These are phyloP conservation scores for Drosophila littoralis DNA, from an alignment of 1,140 invertebrate genomes.

Conservation along the genomic window DNA sequence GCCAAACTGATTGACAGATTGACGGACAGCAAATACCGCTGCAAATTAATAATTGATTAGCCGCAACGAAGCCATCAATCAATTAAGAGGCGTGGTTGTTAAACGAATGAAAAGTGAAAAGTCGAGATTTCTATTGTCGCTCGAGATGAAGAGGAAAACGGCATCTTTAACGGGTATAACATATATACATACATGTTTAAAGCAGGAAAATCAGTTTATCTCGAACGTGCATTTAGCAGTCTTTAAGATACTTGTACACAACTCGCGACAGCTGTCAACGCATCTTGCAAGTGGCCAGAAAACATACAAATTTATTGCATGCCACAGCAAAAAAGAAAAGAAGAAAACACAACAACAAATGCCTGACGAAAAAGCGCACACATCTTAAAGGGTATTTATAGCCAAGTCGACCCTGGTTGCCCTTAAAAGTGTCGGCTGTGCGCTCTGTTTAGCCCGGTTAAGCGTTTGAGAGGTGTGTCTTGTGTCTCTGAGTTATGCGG, in stretches of 20 bases:
- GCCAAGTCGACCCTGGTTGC: conserved; percentile 70
- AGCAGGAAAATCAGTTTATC: conserved; percentile 49
- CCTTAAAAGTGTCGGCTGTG: conserved; percentile 71
- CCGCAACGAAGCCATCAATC: conserved; percentile 54
- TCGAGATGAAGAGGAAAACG: conserved; percentile 26
- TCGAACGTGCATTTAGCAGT: conserved; percentile 15
- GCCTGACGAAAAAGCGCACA: conserved; percentile 21
- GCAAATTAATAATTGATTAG: conserved; percentile 74
- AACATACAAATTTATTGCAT: conserved; percentile 65
- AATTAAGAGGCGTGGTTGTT: conserved; percentile 56
- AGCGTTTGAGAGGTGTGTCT: conserved; percentile 34
- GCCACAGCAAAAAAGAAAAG: conserved; percentile 37
- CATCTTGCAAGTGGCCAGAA: conserved; percentile 63
- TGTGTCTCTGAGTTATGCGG: conserved; percentile 67
- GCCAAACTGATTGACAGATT: conserved; percentile 37
- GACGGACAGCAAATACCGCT: conserved; percentile 60
- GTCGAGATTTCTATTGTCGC: conserved; percentile 54
- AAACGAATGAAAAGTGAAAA: conserved; percentile 67
- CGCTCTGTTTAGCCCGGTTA: conserved; percentile 57
- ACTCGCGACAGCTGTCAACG: conserved; percentile 65
- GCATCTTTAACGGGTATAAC: not conserved
- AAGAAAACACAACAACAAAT: conserved; percentile 29
- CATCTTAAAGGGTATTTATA: conserved; percentile 69
- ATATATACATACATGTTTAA: not conserved
- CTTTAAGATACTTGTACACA: conserved; percentile 38